These are phyloP conservation scores for Odontothrips loti DNA, from an alignment of 2,888 invertebrate genomes.

Conservation along the genomic window DNA sequence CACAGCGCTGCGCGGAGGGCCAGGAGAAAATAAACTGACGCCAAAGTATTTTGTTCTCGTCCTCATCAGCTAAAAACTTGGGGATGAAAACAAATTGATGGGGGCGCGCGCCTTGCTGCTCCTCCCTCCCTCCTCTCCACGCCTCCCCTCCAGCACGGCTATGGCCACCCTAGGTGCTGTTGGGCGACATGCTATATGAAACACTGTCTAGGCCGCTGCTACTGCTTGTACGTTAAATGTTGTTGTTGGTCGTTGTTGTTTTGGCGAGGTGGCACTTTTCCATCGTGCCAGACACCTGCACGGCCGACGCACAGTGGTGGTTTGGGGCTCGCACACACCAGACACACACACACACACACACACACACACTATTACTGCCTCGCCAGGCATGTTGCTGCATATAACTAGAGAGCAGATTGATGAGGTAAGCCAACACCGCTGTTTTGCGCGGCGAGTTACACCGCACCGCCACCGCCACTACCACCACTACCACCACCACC, in stretches of 20 bases:
- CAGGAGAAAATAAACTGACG: neutral
- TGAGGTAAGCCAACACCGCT: neutral
- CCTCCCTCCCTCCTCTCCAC: no score
- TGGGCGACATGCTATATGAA: no score
- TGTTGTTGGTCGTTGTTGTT: neutral
- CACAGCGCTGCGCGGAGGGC: no score
- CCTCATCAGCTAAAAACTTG: constrained; percentile 13
- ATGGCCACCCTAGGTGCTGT: no score
- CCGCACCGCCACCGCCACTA: no score
- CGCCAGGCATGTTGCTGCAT: neutral
- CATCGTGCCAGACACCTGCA: neutral
- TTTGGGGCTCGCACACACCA: neutral
- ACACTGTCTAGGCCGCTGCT: no score
- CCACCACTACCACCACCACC: no score
- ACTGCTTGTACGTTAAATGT: no score
- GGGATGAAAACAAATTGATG: constrained; percentile 23
- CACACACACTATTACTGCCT: neutral
- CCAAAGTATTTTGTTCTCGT: neutral
- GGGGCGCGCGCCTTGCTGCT: neutral
- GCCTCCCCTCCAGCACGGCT: no score
- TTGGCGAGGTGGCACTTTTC: neutral
- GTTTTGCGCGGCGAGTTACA: no score
- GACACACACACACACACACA: neutral
- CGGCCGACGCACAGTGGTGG: no score
- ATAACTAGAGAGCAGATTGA: neutral